Percentiles rank a stretch among this genome's conserved stretches.
Conservation (phyloP, 2,888 invertebrate species). For the Stomorhina lunata region DNA sequence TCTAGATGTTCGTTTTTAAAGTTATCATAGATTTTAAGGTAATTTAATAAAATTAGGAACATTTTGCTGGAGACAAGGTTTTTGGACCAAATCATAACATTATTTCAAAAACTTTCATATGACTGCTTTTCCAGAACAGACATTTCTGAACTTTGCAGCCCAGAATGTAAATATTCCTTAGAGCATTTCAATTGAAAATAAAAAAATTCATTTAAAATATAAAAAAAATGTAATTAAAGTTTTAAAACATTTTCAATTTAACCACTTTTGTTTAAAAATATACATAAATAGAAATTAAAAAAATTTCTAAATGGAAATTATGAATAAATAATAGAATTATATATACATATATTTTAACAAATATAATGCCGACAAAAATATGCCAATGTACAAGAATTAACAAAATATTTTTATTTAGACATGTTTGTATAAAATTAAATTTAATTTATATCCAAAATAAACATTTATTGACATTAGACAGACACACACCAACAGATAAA, state of each 20-base stretch:
- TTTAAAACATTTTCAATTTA: not conserved
- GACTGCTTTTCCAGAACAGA: too few relatives aligned
- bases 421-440: slow-evolving; percentile 34
- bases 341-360: slow-evolving; percentile 27
- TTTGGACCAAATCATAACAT: too few relatives aligned
- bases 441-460: slow-evolving; percentile 25
- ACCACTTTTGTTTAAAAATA: not conserved
- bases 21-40: too few relatives aligned
- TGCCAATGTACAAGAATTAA: not conserved
- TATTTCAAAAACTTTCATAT: too few relatives aligned
- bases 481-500: not conserved
- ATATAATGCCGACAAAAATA: not conserved
- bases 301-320: not conserved
- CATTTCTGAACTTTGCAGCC: too few relatives aligned
- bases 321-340: slow-evolving; percentile 25
- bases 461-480: slow-evolving; percentile 50
- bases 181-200: too few relatives aligned
- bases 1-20: too few relatives aligned
- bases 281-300: not conserved
- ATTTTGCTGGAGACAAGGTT: too few relatives aligned
- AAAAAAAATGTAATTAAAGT: too few relatives aligned
- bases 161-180: too few relatives aligned
- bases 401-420: slow-evolving; percentile 5
- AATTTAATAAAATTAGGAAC: too few relatives aligned
- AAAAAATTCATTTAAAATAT: too few relatives aligned